Percentiles rank a stretch among this genome's conserved stretches.
phyloP scores from a whole-genome alignment of 2,797 vertebrate genomes.

The Ispidina picta region DNA sequence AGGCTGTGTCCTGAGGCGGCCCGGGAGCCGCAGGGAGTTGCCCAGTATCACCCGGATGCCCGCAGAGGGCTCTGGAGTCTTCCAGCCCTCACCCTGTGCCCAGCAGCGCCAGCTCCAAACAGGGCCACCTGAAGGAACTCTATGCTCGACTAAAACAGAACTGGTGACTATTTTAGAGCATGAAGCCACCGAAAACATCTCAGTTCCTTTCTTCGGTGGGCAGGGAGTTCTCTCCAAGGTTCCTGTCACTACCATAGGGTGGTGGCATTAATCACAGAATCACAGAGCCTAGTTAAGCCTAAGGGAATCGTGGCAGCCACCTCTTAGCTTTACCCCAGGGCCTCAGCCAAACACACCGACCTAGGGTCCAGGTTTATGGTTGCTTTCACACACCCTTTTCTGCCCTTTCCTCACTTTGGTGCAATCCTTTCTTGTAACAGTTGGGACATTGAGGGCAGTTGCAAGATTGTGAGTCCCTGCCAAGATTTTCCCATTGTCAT shows the following conservation, averaged over 20 bases:
- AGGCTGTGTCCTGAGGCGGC: not conserved
- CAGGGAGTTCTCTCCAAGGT: not conserved
- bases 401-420: not conserved
- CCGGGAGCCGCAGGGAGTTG: not conserved
- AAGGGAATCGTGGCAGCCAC: not conserved
- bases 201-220: not conserved
- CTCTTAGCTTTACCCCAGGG: not conserved
- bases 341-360: not conserved
- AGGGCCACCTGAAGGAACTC: not conserved
- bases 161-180: not conserved
- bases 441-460: not conserved
- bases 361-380: not conserved
- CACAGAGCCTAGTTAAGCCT: not conserved
- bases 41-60: not conserved
- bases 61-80: not conserved
- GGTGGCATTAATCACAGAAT: not conserved
- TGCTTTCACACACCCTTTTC: not conserved
- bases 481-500: constrained; percentile 61
- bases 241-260: not conserved
- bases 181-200: not conserved
- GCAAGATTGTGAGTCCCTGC: not conserved
- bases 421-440: constrained; percentile 17
- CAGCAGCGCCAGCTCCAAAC: not conserved
- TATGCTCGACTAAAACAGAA: too few relatives aligned
- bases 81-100: not conserved